These are phyloP conservation scores for Pammene aurita DNA, from an alignment of 2,888 invertebrate genomes.

Conservation along the genomic window DNA sequence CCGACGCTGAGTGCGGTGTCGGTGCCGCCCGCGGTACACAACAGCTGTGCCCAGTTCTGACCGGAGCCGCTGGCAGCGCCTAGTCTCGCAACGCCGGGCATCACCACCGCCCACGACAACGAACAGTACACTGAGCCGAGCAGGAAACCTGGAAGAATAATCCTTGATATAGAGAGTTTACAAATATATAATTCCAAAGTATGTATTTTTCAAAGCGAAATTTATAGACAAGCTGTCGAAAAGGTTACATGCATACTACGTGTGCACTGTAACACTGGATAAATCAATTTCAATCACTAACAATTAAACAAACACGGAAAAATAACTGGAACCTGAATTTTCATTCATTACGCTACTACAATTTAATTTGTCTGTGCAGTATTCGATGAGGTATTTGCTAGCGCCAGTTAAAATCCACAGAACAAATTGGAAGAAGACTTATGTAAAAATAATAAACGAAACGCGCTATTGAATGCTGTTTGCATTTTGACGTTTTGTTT, in stretches of 20 bases:
- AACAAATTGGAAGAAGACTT: constrained; percentile 16
- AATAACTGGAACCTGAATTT: neutral
- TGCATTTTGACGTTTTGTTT: constrained; percentile 55
- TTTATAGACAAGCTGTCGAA: no score
- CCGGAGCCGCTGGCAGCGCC: constrained; percentile 51
- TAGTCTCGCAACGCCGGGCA: constrained; percentile 64
- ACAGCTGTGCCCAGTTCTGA: constrained; percentile 70
- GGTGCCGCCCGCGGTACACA: constrained; percentile 69
- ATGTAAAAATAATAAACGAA: constrained; percentile 44
- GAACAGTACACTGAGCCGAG: constrained; percentile 72
- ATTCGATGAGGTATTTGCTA: constrained; percentile 12
- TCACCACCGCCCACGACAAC: constrained; percentile 70
- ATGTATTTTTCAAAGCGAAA: no score
- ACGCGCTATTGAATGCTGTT: constrained; percentile 51
- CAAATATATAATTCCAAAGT: no score
- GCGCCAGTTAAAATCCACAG: constrained; percentile 3
- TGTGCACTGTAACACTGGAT: neutral
- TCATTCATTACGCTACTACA: neutral
- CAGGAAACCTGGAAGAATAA: constrained; percentile 58
- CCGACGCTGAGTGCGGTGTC: constrained; percentile 76
- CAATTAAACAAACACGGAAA: neutral
- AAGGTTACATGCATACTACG: no score
- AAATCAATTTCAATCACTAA: neutral
- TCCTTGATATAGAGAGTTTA: no score
- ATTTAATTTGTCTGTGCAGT: constrained; percentile 2